Evolutionary conservation across 1,140 invertebrate species (phyloP), one percentile per base, ranked within the genome.

Genomic region (Drosophila ambigua): DNA sequence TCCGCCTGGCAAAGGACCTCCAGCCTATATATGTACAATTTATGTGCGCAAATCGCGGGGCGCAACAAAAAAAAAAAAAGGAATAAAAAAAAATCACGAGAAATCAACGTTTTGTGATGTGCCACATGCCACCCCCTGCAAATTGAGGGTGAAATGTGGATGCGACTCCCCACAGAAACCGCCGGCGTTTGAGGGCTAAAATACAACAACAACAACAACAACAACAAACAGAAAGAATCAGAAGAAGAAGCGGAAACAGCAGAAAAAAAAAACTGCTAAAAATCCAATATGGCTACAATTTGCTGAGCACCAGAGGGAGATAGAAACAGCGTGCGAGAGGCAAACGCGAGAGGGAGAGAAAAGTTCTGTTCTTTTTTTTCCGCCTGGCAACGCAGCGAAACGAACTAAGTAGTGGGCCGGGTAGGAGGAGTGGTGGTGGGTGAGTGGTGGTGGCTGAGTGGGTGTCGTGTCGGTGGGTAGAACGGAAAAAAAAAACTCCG

Each of bases 251-350:
- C 51, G 63, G 16, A 43, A 66, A 23, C 50, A 67, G 31, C 49
- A 48, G 59, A 57, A 60, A 64, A 83, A 79, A 84, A 67, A 72
- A 62, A 31, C 35, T 64, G 78, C 82, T 87, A 88, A 87, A 85
- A 89, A 88, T 88, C 84, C 83, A 88, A 88, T 88, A 88, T 88
- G 83, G 83, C 83, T 87, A 88, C 83, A 88, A 83, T 88, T 88
- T 88, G 83, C 83, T 60, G 46, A 53, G 23, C 15, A 31, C 13
- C 20, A 55, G 53, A 39, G 5, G 62, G 41, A 43, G 54, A 46
- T 20, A 52, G 35, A 39, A 48, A 68, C 58, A 69, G 72, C 69
- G 57, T 46, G 50, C 57, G 68, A 69, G 67, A 59, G 76, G 76
- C 63, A 54, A 46, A 57, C 49, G 26, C 45, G 55, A 23, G 35